phyloP scores from a whole-genome alignment of 1,140 invertebrate species.

The Drosophila leontia region DNA sequence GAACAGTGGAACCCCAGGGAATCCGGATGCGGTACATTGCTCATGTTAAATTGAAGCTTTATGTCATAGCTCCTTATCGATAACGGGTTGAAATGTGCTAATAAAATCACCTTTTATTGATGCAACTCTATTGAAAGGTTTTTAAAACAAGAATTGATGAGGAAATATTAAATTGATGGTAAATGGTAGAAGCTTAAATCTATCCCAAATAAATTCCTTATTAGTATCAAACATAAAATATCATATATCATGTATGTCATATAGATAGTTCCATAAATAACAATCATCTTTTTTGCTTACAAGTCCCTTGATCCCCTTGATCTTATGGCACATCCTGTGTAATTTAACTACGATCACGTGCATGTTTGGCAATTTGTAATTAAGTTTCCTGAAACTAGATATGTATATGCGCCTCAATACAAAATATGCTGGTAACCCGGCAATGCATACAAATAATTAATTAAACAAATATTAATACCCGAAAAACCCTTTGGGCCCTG shows the following conservation, averaged over 20 bases:
- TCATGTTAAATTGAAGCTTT: slow-evolving; percentile 12
- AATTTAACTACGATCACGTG: slow-evolving; percentile 27
- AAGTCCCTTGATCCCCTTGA: background rate
- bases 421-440: slow-evolving; percentile 26
- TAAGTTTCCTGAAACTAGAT: slow-evolving; percentile 24
- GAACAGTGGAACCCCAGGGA: slow-evolving; percentile 40
- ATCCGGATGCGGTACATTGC: slow-evolving; percentile 5
- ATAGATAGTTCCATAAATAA: background rate
- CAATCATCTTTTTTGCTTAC: background rate
- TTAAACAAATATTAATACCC: slow-evolving; percentile 42
- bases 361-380: background rate
- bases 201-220: background rate
- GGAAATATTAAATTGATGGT: background rate
- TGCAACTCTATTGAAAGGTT: background rate
- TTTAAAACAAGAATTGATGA: background rate
- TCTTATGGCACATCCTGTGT: background rate
- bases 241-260: background rate
- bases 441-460: slow-evolving; percentile 47
- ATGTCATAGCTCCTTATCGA: slow-evolving; percentile 19
- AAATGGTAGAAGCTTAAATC: background rate
- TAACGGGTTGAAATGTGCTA: slow-evolving; percentile 3
- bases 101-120: slow-evolving; percentile 11
- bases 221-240: background rate
- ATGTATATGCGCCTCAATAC: background rate
- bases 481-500: slow-evolving; percentile 24